Evolutionary conservation across 2,113 vertebrate species (phyloP).

Genomic region (Paedocypris sp.): DNA sequence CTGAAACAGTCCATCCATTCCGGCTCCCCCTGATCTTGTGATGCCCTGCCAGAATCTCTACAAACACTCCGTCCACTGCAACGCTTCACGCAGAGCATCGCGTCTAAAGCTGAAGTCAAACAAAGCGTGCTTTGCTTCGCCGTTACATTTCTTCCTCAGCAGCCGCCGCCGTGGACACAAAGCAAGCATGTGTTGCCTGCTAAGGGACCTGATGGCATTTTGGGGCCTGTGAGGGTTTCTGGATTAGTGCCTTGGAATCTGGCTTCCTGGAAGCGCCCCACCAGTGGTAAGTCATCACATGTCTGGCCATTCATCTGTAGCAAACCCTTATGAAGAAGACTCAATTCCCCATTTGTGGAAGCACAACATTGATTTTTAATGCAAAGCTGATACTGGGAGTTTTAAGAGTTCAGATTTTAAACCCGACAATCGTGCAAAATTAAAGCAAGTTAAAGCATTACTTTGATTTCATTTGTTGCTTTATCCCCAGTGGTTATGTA

Average conservation of each 20-base stretch:
- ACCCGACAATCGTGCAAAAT: no score
- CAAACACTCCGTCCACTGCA: neutral
- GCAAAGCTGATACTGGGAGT: no score
- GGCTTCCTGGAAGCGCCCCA: conserved; percentile 30
- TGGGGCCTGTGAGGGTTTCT: conserved; percentile 20
- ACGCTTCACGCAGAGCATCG: conserved; percentile 17
- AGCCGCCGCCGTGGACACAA: conserved; percentile 18
- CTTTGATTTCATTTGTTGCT: no score
- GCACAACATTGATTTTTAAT: no score
- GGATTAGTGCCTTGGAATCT: conserved; percentile 28
- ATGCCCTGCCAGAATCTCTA: neutral
- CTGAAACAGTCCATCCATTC: conserved; percentile 9
- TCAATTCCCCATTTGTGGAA: no score
- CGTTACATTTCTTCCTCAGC: neutral
- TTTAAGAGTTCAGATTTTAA: no score
- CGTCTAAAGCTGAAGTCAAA: conserved; percentile 3
- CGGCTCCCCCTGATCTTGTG: conserved; percentile 1
- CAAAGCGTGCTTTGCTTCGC: conserved; percentile 10
- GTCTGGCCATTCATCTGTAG: conserved; percentile 14
- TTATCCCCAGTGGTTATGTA: no score
- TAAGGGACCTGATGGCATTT: conserved; percentile 26
- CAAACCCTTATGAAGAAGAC: conserved; percentile 13
- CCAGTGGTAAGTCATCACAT: conserved; percentile 18
- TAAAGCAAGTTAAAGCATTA: no score
- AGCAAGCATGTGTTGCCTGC: conserved; percentile 27